These are phyloP conservation scores for Orthosia cruda DNA, from an alignment of 2,888 invertebrate genomes.

Conservation along the genomic window DNA sequence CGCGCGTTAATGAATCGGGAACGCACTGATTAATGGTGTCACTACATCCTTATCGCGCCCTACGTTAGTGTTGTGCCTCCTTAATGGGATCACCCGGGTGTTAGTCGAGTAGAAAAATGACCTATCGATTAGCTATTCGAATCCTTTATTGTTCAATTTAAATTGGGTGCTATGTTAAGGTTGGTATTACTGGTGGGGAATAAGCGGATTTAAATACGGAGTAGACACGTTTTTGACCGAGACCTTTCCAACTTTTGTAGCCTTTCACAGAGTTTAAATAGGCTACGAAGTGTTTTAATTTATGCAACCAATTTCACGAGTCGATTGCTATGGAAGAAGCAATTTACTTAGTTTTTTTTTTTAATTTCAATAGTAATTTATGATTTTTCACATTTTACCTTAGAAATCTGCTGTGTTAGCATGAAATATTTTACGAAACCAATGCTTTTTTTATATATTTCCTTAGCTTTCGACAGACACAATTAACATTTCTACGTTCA, in stretches of 20 bases:
- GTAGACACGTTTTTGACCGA: neutral
- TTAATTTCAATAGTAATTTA: neutral
- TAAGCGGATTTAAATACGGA: constrained; percentile 25
- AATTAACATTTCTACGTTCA: neutral
- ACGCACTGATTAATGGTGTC: constrained; percentile 88
- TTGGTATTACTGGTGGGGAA: neutral
- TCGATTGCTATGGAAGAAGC: neutral
- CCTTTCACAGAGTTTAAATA: neutral
- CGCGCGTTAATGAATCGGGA: constrained; percentile 87
- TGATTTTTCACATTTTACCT: neutral
- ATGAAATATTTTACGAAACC: neutral
- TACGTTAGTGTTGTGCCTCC: constrained; percentile 82
- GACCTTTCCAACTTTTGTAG: neutral
- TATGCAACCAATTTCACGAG: neutral
- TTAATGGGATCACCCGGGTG: constrained; percentile 86
- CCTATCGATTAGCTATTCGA: constrained; percentile 63
- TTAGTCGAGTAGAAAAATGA: constrained; percentile 72
- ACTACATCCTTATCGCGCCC: constrained; percentile 83
- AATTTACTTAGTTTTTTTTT: neutral
- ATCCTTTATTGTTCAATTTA: constrained; percentile 67
- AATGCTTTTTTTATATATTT: neutral
- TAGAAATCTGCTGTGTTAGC: neutral
- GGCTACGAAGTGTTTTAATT: neutral
- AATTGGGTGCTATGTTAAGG: constrained; percentile 63
- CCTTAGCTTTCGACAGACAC: neutral